Evolutionary conservation across 2,113 vertebrate genomes (phyloP).

Genomic region (Pterocles burchelli): DNA sequence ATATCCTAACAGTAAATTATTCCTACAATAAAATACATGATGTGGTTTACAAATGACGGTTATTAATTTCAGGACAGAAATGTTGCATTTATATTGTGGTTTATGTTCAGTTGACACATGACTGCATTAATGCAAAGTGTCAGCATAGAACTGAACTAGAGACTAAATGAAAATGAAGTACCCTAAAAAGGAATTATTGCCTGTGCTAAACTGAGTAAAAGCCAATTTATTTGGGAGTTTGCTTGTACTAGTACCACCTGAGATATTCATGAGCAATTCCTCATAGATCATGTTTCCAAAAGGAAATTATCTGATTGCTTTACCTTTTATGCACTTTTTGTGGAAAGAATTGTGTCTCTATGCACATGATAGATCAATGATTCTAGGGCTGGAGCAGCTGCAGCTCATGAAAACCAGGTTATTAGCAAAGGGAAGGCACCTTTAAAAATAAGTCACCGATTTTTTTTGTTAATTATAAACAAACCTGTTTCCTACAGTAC

Average conservation of each 20-base stretch:
- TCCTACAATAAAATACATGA: slow-evolving; percentile 47
- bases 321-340: background rate
- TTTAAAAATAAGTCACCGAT: background rate
- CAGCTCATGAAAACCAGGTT: background rate
- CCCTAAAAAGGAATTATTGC: slow-evolving; percentile 21
- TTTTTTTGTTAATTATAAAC: slow-evolving; percentile 1
- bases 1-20: slow-evolving; percentile 47
- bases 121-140: slow-evolving; percentile 30
- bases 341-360: background rate
- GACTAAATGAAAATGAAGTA: slow-evolving; percentile 36
- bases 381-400: slow-evolving; percentile 1
- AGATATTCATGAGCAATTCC: background rate
- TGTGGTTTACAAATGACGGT: slow-evolving; percentile 38
- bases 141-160: background rate
- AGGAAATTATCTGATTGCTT: background rate
- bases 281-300: background rate
- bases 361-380: background rate
- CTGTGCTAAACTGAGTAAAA: slow-evolving; percentile 9
- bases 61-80: slow-evolving; percentile 58
- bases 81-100: slow-evolving; percentile 32
- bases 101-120: slow-evolving; percentile 67
- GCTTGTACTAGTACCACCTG: slow-evolving; percentile 1
- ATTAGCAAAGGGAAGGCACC: background rate
- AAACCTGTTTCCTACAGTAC: background rate
- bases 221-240: slow-evolving; percentile 24